Conservation (phyloP, 2,888 invertebrate species). For the Choristoneura rosaceana region DNA sequence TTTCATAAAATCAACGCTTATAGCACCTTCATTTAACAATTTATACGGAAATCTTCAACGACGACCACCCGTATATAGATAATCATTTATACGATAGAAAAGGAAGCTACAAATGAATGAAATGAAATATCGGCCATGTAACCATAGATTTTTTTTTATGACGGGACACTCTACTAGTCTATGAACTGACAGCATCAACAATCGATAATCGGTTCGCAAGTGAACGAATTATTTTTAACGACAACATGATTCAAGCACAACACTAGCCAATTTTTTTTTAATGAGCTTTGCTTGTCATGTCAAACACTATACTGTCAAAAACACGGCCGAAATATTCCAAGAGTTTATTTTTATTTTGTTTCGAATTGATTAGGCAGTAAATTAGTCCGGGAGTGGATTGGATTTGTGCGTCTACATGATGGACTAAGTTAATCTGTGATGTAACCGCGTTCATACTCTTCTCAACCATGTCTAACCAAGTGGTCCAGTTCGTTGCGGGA, state of each 20-base stretch:
- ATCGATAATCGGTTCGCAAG: slow-evolving; percentile 22
- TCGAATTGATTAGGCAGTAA: background rate
- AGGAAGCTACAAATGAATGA: slow-evolving; percentile 76
- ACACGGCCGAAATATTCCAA: slow-evolving; percentile 19
- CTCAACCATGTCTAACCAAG: slow-evolving; percentile 81
- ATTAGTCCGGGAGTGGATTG: background rate
- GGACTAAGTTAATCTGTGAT: slow-evolving; percentile 13
- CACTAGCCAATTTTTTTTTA: slow-evolving; percentile 4
- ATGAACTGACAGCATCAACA: slow-evolving; percentile 42
- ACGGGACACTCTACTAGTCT: slow-evolving; percentile 42
- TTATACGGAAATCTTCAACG: slow-evolving; percentile 78
- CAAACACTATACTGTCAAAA: slow-evolving; percentile 7
- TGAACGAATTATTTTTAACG: slow-evolving; percentile 1
- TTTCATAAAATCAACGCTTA: slow-evolving; percentile 84
- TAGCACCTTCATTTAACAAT: slow-evolving; percentile 85
- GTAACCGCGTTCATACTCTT: slow-evolving; percentile 43
- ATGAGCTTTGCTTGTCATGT: background rate
- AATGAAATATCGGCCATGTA: slow-evolving; percentile 75
- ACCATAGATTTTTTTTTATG: slow-evolving; percentile 60
- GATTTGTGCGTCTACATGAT: slow-evolving; percentile 12
- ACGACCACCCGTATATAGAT: slow-evolving; percentile 79
- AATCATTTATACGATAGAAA: slow-evolving; percentile 78
- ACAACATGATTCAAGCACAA: background rate
- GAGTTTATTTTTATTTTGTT: slow-evolving; percentile 33
- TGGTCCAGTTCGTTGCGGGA: slow-evolving; percentile 93